Base-by-base conservation (phyloP, 2,888 invertebrate genomes). In the Harpalus rufipes region DNA sequence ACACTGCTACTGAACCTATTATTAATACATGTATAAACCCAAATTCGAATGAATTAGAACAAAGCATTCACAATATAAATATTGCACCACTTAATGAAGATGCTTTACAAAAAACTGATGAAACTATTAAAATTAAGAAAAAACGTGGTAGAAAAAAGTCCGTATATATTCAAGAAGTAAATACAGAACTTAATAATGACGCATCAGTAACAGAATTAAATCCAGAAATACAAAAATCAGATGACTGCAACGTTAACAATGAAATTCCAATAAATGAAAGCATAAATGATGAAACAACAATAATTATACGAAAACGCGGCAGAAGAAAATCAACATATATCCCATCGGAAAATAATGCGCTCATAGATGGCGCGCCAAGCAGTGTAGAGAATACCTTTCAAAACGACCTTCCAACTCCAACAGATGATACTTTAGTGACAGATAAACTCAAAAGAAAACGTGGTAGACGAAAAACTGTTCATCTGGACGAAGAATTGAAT, bases 81-180 rank as follows among this genome's bases (percentile, higher is more conserved):
- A 51, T 12, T 12, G 12, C 12, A 51, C 12, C 44, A 51, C 10
- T 6, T 51, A 12, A 12, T 25, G 68, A 68, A 39, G 68, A 68
- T 18, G 18, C 4, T 12, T 51, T 68, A 32, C 68, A 32, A 25
- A 25, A 16, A 59, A 14, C 10, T 2, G n/a, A 16, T 59, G 59
- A 59, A 1, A 18, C 59, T n/a, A 18, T 16, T 14, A 39, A 68
- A 68, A 12, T 21, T 8, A 68, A 68, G 39, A 68, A 68, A 68
- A 39, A 39, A 10, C 68, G 68, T 32, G 68, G 68, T 21, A 68
- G 68, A 68, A 68, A 21, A 21, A 68, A 68, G 10, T 21, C 68
- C 2, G 25, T 21, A 68, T 7, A 32, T 39, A 21, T 68, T 18
- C 18, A 18, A 68, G 10, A 16, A 68, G 68, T 18, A 8, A 51